Evolutionary conservation across 2,888 invertebrate species (phyloP).

Genomic region (Minunthozetes semirufus): DNA sequence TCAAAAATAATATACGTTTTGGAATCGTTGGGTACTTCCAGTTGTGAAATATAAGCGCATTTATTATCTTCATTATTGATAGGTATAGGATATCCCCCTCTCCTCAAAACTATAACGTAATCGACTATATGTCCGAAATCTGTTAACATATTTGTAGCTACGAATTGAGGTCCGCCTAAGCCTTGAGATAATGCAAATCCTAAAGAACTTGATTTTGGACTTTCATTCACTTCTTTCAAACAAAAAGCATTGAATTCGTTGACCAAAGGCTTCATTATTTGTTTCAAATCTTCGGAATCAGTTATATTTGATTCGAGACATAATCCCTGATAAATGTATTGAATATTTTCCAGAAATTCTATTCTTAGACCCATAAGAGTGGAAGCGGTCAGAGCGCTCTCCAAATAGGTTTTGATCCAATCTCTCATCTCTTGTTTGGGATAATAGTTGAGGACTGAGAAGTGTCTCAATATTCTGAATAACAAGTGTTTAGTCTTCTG

Average conservation of each 20-base stretch:
- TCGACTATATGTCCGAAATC: constrained; percentile 56
- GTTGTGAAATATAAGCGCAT: constrained; percentile 50
- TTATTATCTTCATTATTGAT: constrained; percentile 45
- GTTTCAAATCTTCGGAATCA: not conserved
- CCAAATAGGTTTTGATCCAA: not conserved
- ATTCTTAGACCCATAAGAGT: not conserved
- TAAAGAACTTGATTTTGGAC: constrained; percentile 48
- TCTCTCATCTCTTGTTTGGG: not conserved
- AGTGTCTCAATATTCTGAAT: constrained; percentile 5
- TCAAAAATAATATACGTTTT: constrained; percentile 49
- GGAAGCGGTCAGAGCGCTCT: not conserved
- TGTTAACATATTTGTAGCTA: constrained; percentile 54
- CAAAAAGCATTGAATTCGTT: not conserved
- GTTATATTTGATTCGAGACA: not conserved
- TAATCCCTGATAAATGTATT: not conserved
- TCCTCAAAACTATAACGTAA: constrained; percentile 54
- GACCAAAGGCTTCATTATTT: constrained; percentile 11
- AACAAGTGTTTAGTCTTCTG: constrained; percentile 13
- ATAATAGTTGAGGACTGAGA: not conserved
- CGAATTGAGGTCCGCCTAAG: constrained; percentile 56
- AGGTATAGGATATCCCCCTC: constrained; percentile 54
- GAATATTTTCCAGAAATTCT: not conserved
- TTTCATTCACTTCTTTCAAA: constrained; percentile 41
- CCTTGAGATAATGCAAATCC: constrained; percentile 53
- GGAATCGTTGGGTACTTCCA: constrained; percentile 49